These are phyloP conservation scores for Paracentrotus lividus DNA, from an alignment of 53 echinoderm and acorn worm species.

Conservation along the genomic window DNA sequence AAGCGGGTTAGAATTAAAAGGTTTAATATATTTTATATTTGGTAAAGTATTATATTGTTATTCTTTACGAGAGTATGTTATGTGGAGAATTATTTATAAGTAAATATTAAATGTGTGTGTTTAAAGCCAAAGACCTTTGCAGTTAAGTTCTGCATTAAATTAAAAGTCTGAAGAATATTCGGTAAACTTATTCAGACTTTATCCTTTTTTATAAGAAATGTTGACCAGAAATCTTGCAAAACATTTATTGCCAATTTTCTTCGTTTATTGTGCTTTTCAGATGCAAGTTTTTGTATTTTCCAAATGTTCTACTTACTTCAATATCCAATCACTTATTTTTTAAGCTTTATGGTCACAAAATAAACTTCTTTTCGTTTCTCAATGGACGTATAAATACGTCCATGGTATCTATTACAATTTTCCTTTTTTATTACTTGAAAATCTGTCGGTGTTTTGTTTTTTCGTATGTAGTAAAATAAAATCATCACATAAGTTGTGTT, in stretches of 20 bases:
- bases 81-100: slow-evolving; percentile 16
- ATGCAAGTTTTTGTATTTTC: slow-evolving; percentile 1
- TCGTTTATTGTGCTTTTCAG: not conserved
- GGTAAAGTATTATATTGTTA: not conserved
- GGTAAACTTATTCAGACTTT: not conserved
- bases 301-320: not conserved
- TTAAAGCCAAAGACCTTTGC: slow-evolving; percentile 21
- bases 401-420: too few relatives aligned
- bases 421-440: not conserved
- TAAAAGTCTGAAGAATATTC: not conserved
- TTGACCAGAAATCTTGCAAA: not conserved
- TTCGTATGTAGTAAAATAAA: not conserved
- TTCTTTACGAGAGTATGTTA: not conserved
- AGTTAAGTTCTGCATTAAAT: not conserved
- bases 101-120: slow-evolving; percentile 45
- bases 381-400: too few relatives aligned
- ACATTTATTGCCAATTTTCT: not conserved
- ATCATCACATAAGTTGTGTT: not conserved
- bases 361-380: not conserved
- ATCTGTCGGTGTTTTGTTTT: not conserved
- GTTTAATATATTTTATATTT: not conserved
- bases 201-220: not conserved
- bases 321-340: not conserved
- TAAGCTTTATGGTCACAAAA: not conserved
- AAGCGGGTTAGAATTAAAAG: not conserved